These are phyloP conservation scores for Rhinogobius similis DNA, from an alignment of 2,113 vertebrate species.

Conservation along the genomic window DNA sequence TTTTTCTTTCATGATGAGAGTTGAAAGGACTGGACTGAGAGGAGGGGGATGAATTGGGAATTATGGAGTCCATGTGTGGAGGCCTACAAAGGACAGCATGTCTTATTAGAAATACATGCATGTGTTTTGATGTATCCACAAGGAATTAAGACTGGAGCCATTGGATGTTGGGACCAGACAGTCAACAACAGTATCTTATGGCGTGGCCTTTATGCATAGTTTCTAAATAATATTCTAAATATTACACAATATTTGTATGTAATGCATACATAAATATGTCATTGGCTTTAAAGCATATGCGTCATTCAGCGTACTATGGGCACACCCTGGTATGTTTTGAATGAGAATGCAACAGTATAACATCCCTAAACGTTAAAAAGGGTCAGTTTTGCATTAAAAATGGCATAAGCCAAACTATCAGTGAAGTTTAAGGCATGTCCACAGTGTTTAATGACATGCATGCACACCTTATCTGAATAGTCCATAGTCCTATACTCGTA, in stretches of 20 bases:
- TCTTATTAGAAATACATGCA: slow-evolving; percentile 8
- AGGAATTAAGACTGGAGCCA: slow-evolving; percentile 1
- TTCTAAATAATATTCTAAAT: slow-evolving; percentile 1
- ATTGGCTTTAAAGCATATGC: no score
- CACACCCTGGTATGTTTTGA: background rate
- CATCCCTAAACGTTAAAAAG: background rate
- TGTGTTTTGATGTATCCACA: slow-evolving; percentile 13
- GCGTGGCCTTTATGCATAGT: background rate
- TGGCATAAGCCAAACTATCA: background rate
- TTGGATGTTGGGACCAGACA: background rate
- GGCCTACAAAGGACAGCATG: slow-evolving; percentile 16
- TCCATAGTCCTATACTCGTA: no score
- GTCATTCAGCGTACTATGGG: background rate
- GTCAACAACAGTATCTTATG: slow-evolving; percentile 13
- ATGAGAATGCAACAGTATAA: background rate
- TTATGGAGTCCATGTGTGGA: slow-evolving; percentile 59
- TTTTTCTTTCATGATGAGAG: slow-evolving; percentile 63
- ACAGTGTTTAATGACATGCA: no score
- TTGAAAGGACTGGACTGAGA: slow-evolving; percentile 41
- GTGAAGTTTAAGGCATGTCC: no score
- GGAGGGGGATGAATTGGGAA: slow-evolving; percentile 18
- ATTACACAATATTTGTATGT: no score
- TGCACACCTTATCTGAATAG: no score
- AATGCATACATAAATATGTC: no score
- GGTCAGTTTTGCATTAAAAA: background rate